A percentile compares a stretch with the other conserved stretches of the same genome.
Evolutionary conservation across 2,113 vertebrate species (phyloP).

Genomic region (Podarcis muralis): DNA sequence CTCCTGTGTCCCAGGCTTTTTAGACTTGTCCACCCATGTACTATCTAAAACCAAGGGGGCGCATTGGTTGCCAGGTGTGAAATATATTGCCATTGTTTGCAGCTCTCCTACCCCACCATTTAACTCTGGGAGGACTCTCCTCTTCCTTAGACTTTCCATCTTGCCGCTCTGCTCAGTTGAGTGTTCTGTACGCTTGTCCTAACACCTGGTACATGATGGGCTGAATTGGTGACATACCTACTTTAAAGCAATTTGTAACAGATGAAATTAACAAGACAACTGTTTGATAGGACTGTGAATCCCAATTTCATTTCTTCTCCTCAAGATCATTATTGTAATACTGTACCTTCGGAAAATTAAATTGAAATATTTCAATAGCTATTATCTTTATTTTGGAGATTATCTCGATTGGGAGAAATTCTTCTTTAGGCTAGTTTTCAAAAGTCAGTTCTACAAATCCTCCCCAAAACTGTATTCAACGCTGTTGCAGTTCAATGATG

Average conservation of each 20-base stretch:
- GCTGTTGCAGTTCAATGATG: background rate
- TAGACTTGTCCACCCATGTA: no score
- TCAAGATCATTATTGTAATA: background rate
- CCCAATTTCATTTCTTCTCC: background rate
- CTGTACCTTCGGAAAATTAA: background rate
- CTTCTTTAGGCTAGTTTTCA: background rate
- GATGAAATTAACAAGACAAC: background rate
- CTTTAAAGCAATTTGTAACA: background rate
- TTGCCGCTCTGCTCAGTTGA: background rate
- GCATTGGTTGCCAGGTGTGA: no score
- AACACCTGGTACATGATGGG: background rate
- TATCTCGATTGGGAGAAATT: background rate
- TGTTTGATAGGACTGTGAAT: background rate
- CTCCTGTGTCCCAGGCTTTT: no score
- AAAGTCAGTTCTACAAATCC: background rate
- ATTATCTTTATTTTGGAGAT: background rate
- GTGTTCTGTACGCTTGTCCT: no score
- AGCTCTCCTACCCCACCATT: no score
- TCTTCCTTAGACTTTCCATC: background rate
- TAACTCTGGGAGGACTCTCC: no score
- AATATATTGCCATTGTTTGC: no score
- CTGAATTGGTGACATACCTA: background rate
- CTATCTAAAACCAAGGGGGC: no score
- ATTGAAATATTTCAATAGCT: background rate
- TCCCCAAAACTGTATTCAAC: no score